Conservation (phyloP, 2,113 vertebrate genomes). For the pig (Sus scrofa) region DNA sequence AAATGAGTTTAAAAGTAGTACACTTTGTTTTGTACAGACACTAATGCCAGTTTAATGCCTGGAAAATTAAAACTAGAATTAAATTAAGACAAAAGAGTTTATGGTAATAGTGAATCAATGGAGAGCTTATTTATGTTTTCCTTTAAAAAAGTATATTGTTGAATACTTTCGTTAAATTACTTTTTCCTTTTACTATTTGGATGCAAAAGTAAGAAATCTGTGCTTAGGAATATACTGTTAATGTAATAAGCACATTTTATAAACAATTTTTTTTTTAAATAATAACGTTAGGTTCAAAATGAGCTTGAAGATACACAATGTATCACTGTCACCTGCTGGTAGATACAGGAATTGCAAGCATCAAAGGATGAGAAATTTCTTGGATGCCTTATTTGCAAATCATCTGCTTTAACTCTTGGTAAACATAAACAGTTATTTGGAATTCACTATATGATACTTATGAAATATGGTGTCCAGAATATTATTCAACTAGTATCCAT, state of each 20-base stretch:
- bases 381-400: not conserved
- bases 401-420: not conserved
- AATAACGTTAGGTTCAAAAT: not conserved
- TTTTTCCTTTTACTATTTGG: not conserved
- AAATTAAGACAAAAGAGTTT: not conserved
- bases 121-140: not conserved
- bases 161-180: not conserved
- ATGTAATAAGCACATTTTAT: not conserved
- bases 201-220: slow-evolving; percentile 9
- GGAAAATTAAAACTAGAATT: not conserved
- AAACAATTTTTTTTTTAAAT: not conserved
- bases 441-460: slow-evolving; percentile 6
- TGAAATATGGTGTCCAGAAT: not conserved
- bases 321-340: not conserved
- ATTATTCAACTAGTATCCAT: not conserved
- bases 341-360: slow-evolving; percentile 4
- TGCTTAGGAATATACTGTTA: not conserved
- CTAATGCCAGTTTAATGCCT: not conserved
- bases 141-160: not conserved
- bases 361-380: not conserved
- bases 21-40: not conserved
- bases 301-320: not conserved
- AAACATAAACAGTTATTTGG: not conserved
- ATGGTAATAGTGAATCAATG: not conserved
- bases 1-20: not conserved